A percentile compares a stretch with the other conserved stretches of the same genome.
Conservation (phyloP, 2,888 invertebrate genomes). For the Mesorhabditis belari region DNA sequence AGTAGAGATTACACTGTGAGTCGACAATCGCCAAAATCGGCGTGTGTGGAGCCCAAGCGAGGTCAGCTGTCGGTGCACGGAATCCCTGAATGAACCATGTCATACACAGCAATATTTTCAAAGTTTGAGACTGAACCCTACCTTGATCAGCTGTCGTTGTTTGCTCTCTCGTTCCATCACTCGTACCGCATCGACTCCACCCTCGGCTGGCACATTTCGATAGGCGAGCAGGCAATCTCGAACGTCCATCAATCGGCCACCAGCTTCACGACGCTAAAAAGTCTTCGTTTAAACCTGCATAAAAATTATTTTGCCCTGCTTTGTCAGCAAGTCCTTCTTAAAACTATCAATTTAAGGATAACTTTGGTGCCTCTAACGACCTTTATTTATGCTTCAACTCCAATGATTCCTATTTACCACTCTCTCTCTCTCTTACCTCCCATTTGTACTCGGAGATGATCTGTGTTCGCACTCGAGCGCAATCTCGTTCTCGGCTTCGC, state of each 20-base stretch:
- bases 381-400: no score
- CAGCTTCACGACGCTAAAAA: slow-evolving; percentile 9
- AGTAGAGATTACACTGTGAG: slow-evolving; percentile 32
- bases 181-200: slow-evolving; percentile 25
- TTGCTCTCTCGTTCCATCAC: slow-evolving; percentile 28
- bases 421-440: slow-evolving; percentile 18
- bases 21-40: slow-evolving; percentile 44
- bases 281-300: background rate
- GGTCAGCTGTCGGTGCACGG: slow-evolving; percentile 29
- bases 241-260: slow-evolving; percentile 27
- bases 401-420: background rate
- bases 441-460: slow-evolving; percentile 41
- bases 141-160: slow-evolving; percentile 37
- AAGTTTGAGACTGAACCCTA: background rate
- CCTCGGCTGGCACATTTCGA: slow-evolving; percentile 27
- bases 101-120: background rate
- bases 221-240: slow-evolving; percentile 35
- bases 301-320: background rate
- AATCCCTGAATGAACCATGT: slow-evolving; percentile 20
- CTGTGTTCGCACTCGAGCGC: slow-evolving; percentile 35
- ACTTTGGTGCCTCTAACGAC: no score
- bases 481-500: slow-evolving; percentile 37
- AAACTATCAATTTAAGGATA: no score
- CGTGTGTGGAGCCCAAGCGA: slow-evolving; percentile 39
- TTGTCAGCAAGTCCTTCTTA: no score